Evolutionary conservation across 2,797 vertebrate genomes (phyloP), one percentile per base, ranked within the genome.

Genomic region (Chaunax sp.): DNA sequence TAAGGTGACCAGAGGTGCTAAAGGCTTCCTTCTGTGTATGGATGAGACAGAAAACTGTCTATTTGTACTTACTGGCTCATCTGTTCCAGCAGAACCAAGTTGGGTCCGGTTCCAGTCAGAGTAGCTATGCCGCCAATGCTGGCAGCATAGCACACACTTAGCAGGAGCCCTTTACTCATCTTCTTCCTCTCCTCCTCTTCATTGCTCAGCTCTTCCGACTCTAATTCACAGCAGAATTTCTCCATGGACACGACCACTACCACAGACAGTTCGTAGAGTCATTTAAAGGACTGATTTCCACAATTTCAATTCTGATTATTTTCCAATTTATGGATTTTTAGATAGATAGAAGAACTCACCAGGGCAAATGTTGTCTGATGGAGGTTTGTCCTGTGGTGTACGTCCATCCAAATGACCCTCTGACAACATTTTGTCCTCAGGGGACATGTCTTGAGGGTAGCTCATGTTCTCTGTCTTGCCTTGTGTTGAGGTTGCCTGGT

Each of bases 101-200:
- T 99, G 22, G 97, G 97, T 43, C 96, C 97, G 0, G 97, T 99
- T 64, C 97, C 97, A 0, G 97, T 99, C 60, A 98, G 91, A 0
- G 97, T 99, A 22, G 96, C 96, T 0, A 95, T 98, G 55, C 97
- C 97, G 2, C 97, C 97, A 1, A 98, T 98, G 91, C 96, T 98
- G 59, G 97, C 97, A 0, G 97, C 93, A 0, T 99, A 99, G 80
- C 97, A 98, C 0, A 98, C 86, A 3, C 94, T 93, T 15, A 99
- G 91, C 3, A 93, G 95, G 88, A 99, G 93, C 25, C 95, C 96
- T 81, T 98, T 98, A 76, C 89, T 89, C 58, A 94, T 70, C 12
- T 0, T 88, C 65, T 78, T 92, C 80, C 15, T 88, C 41, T 93
- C 86, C 14, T 81, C 77, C 0, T 77, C 72, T 30, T 37, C 62